Evolutionary conservation across 2,888 invertebrate genomes (phyloP).

Genomic region (Aphidoletes aphidimyza): DNA sequence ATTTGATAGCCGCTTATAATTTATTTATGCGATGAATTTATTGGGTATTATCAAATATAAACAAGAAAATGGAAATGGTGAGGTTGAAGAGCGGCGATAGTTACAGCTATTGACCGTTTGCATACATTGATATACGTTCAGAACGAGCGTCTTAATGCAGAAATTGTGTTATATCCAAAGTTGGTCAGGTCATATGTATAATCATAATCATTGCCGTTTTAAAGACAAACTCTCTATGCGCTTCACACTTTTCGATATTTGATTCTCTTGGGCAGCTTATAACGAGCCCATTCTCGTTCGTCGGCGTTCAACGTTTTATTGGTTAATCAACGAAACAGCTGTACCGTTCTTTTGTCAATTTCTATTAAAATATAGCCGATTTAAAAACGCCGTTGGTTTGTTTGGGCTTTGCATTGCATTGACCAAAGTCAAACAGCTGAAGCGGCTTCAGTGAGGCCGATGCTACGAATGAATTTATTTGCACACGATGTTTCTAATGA

Average conservation of each 20-base stretch:
- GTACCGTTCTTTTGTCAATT: constrained; percentile 38
- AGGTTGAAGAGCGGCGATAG: constrained; percentile 9
- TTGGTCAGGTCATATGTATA: constrained; percentile 35
- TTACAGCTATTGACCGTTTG: not conserved
- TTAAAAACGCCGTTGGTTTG: not conserved
- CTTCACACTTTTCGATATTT: too few species aligned
- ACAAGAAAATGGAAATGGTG: not conserved
- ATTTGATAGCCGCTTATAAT: constrained; percentile 37
- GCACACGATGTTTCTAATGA: constrained; percentile 11
- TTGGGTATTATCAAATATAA: constrained; percentile 7
- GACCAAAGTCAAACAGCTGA: not conserved
- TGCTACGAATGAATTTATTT: not conserved
- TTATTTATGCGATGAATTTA: constrained; percentile 23
- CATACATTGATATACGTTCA: too few species aligned
- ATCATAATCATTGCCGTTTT: not conserved
- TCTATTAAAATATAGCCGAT: not conserved
- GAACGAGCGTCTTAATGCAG: not conserved
- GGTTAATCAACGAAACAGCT: not conserved
- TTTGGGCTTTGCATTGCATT: not conserved
- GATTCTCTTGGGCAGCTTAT: constrained; percentile 26
- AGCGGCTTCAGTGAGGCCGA: not conserved
- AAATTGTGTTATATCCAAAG: not conserved
- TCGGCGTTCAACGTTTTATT: not conserved
- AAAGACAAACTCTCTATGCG: not conserved
- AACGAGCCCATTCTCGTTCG: not conserved